phyloP scores from a whole-genome alignment of 2,888 invertebrate species.

The Platycheirus albimanus region DNA sequence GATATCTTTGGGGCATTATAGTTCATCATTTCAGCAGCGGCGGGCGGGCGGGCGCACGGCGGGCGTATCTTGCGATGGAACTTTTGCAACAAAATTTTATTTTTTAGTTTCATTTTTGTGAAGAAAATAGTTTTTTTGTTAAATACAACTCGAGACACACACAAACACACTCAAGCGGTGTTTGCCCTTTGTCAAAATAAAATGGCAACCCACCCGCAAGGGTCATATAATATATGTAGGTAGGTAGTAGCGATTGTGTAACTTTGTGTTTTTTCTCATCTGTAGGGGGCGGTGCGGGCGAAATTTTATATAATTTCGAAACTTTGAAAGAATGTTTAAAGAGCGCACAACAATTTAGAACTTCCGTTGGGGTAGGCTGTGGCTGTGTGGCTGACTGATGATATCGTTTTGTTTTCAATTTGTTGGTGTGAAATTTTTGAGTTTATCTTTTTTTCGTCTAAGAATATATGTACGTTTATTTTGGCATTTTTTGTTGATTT shows the following conservation, averaged over 20 bases:
- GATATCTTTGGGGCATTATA: conserved; percentile 10
- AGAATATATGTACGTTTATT: no score
- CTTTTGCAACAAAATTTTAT: background rate
- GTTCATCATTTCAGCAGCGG: conserved; percentile 22
- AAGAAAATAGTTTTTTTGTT: background rate
- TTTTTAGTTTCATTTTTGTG: conserved; percentile 4
- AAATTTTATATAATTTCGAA: conserved; percentile 21
- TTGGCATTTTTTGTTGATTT: no score
- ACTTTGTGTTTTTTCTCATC: conserved; percentile 1
- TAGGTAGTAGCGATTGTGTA: no score
- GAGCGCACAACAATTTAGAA: background rate
- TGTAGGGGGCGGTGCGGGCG: background rate
- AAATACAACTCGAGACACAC: conserved; percentile 29
- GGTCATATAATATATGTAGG: background rate
- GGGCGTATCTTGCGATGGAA: background rate
- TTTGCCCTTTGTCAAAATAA: conserved; percentile 50
- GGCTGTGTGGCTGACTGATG: background rate
- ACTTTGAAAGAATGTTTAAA: background rate
- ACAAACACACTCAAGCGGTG: conserved; percentile 49
- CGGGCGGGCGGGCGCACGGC: no score
- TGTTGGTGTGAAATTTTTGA: background rate
- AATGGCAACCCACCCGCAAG: conserved; percentile 27
- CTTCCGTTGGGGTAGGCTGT: conserved; percentile 9
- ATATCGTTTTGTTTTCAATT: background rate
- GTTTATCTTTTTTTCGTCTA: background rate